phyloP scores from a whole-genome alignment of 2,113 vertebrate species.

The Falcunculus frontatus region DNA sequence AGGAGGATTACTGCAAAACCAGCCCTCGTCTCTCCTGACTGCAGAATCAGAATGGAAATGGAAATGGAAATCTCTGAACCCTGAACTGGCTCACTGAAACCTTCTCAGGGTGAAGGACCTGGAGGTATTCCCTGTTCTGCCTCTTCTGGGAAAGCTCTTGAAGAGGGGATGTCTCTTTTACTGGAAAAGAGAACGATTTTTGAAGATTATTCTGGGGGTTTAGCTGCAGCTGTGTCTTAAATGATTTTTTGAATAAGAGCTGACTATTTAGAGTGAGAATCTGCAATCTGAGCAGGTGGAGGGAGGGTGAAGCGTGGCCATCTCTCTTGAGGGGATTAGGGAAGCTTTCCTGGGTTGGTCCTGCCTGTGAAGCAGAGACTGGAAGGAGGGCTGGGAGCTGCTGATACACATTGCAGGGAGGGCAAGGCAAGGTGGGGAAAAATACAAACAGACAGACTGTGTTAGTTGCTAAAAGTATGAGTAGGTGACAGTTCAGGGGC shows the following conservation, averaged over 20 bases:
- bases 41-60: not conserved
- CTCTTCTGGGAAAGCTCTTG: not conserved
- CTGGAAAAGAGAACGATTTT: not conserved
- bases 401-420: accelerated
- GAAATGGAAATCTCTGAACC: not conserved
- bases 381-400: not conserved
- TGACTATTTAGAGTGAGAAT: not conserved
- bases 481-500: not conserved
- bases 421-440: not conserved
- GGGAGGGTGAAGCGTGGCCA: not conserved
- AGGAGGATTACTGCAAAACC: not conserved
- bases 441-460: not conserved
- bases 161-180: not conserved
- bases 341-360: not conserved
- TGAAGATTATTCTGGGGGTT: not conserved
- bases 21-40: not conserved
- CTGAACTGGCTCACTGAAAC: not conserved
- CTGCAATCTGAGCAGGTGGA: not conserved
- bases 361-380: not conserved
- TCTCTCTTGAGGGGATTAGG: not conserved
- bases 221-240: not conserved
- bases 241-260: not conserved
- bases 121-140: not conserved
- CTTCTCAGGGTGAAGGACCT: not conserved
- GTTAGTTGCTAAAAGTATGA: not conserved